Percentiles rank a stretch among this genome's conserved stretches.
Evolutionary conservation across 2,888 invertebrate genomes (phyloP).

Genomic region (Hyles lineata): DNA sequence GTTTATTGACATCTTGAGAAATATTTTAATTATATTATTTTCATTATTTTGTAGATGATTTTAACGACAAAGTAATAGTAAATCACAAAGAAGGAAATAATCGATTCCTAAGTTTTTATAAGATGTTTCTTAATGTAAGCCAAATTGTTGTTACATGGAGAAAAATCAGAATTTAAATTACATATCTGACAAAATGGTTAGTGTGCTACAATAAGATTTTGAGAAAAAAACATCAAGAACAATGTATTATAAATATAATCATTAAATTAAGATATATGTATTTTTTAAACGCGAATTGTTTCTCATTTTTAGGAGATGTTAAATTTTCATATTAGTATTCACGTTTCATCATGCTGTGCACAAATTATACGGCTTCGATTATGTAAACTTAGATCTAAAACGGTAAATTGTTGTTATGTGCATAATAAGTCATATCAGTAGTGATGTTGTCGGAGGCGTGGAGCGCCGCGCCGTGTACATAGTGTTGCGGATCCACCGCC

Average conservation of each 20-base stretch:
- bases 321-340: slow-evolving; percentile 70
- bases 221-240: slow-evolving; percentile 78
- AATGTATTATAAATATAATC: slow-evolving; percentile 83
- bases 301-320: slow-evolving; percentile 82
- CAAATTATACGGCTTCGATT: slow-evolving; percentile 74
- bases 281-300: slow-evolving; percentile 82
- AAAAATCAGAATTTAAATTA: slow-evolving; percentile 84
- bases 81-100: slow-evolving; percentile 61
- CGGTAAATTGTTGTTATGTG: slow-evolving; percentile 74
- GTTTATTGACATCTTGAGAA: slow-evolving; percentile 47
- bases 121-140: slow-evolving; percentile 74
- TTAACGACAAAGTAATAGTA: slow-evolving; percentile 56
- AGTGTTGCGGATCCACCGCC: slow-evolving; percentile 59
- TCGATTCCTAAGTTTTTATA: slow-evolving; percentile 61
- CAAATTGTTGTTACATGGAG: slow-evolving; percentile 83
- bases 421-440: slow-evolving; percentile 73
- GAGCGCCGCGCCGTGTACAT: slow-evolving; percentile 56
- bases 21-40: slow-evolving; percentile 52
- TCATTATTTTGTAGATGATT: slow-evolving; percentile 62
- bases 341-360: slow-evolving; percentile 80
- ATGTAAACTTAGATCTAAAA: slow-evolving; percentile 66
- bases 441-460: slow-evolving; percentile 50
- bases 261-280: slow-evolving; percentile 80
- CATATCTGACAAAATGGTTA: slow-evolving; percentile 85
- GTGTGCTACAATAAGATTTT: slow-evolving; percentile 84